These are phyloP conservation scores for Apistogramma diplotaenia DNA, from an alignment of 2,113 vertebrate species.

Conservation along the genomic window DNA sequence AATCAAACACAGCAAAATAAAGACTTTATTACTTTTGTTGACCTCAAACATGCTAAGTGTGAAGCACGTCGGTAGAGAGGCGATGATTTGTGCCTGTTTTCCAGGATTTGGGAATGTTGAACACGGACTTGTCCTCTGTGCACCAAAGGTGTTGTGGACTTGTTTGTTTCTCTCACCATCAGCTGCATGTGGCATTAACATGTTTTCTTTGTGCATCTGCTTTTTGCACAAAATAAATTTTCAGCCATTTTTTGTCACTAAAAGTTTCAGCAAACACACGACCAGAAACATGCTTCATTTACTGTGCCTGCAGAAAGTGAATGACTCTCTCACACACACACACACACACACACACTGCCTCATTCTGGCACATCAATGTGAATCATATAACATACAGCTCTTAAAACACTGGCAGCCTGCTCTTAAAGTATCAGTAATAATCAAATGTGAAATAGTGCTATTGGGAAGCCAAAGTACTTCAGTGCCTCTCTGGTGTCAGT, in stretches of 20 bases:
- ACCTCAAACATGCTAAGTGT: too few species aligned
- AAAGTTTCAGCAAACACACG: not conserved
- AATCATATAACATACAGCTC: accelerated
- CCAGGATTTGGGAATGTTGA: too few species aligned
- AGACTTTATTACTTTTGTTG: too few species aligned
- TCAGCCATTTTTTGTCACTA: not conserved
- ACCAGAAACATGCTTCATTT: too few species aligned
- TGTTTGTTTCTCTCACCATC: not conserved
- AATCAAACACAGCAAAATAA: too few species aligned
- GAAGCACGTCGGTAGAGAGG: too few species aligned
- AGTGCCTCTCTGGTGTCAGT: accelerated
- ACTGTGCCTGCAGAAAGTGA: too few species aligned
- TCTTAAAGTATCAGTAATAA: not conserved
- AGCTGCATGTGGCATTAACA: too few species aligned
- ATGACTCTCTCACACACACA: not conserved
- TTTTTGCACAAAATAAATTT: not conserved
- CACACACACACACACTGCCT: not conserved
- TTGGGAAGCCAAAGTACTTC: not conserved
- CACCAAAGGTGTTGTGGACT: not conserved
- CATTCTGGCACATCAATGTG: not conserved
- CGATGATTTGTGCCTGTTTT: too few species aligned
- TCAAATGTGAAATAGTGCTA: not conserved
- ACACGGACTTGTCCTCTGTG: too few species aligned
- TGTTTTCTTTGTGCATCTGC: not conserved
- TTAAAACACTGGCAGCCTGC: not conserved